Evolutionary conservation across 2,797 vertebrate genomes (phyloP).

Genomic region (Stomatorhinus walkeri): DNA sequence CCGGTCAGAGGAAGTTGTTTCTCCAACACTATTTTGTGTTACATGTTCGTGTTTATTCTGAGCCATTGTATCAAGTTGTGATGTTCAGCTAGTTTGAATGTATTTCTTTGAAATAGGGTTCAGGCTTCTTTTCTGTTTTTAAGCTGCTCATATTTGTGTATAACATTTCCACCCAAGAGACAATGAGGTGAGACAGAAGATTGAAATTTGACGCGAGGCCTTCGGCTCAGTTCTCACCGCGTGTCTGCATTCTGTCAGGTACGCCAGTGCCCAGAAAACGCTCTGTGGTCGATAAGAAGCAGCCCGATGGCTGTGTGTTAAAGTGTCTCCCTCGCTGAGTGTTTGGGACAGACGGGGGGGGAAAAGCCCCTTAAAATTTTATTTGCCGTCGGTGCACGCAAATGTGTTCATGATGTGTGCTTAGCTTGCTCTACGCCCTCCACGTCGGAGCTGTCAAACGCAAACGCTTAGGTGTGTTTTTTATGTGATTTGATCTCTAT

Average conservation of each 20-base stretch:
- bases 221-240: background rate
- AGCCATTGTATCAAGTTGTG: background rate
- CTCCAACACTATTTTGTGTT: too few species aligned
- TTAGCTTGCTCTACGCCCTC: background rate
- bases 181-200: background rate
- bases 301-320: background rate
- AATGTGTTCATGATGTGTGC: background rate
- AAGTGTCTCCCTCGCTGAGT: background rate
- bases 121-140: background rate
- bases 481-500: background rate
- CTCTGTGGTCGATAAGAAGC: conserved; percentile 3
- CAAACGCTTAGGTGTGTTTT: background rate
- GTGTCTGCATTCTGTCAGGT: background rate
- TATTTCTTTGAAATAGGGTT: background rate
- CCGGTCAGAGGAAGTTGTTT: background rate
- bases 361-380: conserved; percentile 3
- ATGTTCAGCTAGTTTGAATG: background rate
- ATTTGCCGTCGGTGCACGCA: background rate
- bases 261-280: background rate
- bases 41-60: too few species aligned
- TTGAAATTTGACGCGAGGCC: background rate
- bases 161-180: background rate
- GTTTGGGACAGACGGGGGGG: background rate
- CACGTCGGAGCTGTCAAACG: background rate
- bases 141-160: too few species aligned